Base-by-base conservation (phyloP, 2,888 invertebrate genomes). In the Tachina grossa region DNA sequence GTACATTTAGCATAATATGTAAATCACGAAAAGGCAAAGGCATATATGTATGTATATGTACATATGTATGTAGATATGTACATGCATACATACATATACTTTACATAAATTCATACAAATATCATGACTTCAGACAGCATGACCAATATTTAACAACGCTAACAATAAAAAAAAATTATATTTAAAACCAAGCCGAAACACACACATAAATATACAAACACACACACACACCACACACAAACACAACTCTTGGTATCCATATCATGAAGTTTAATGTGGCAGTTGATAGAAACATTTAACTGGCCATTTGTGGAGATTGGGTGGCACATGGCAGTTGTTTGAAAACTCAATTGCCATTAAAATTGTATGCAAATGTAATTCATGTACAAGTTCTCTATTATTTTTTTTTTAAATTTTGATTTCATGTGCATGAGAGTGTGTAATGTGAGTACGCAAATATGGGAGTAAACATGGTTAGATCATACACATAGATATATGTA, bases 301-400 rank as follows among this genome's bases (percentile, higher is more conserved):
- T 87, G 82, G 72, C 79, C 84, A 82, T 80, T 83, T 84, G 77
- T 77, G 82, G 84, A 75, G 65, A 75, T 84, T 84, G 84, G 83
- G 83, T 85, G 85, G 82, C 85, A 85, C 82, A 85, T 83, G 82
- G 79, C 78, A 85, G 82, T 85, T 85, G 71, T 85, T 82, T 82
- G 75, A 85, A 83, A 83, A 85, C 85, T 83, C 82, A 85, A 83
- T 85, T 85, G 82, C 63, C 71, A 83, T 85, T 79, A 79, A 85
- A 85, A 85, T 79, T 43, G 49, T 85, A 83, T 85, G 85, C 82
- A 85, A 85, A 85, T 85, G 55, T 71, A 51, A 77, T 78, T 78
- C 66, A 78, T 74, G 49, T 41, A 65, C n/a, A 63, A 61, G 16
- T 53, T 41, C 11, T 68, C 41, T 57, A 43, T 9, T 1, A 55